A percentile compares a stretch with the other conserved stretches of the same genome.
Evolutionary conservation across 2,888 invertebrate species (phyloP).

Genomic region (Napeogenes sylphis): DNA sequence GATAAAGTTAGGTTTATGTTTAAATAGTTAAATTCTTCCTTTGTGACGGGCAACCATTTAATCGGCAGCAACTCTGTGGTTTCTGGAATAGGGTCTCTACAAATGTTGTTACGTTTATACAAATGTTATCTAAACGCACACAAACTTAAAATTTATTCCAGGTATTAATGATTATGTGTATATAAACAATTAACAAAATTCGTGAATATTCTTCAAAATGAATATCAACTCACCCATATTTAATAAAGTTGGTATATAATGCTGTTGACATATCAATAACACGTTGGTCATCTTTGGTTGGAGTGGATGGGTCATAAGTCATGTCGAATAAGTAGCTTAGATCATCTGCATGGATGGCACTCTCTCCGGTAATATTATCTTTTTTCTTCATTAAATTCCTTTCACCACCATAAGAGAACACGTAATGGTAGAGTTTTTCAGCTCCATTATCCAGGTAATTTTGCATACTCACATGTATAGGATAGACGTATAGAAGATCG

Average conservation of each 20-base stretch:
- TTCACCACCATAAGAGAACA: slow-evolving; percentile 46
- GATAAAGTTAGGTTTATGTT: slow-evolving; percentile 38
- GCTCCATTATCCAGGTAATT: slow-evolving; percentile 41
- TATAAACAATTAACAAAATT: background rate
- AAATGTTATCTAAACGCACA: too few species aligned
- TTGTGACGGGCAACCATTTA: slow-evolving; percentile 46
- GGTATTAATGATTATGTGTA: background rate
- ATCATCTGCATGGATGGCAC: slow-evolving; percentile 51
- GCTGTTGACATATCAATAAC: slow-evolving; percentile 49
- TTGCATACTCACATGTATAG: slow-evolving; percentile 41
- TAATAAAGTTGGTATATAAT: slow-evolving; percentile 55
- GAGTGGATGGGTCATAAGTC: slow-evolving; percentile 24
- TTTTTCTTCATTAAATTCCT: slow-evolving; percentile 32
- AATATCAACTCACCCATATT: slow-evolving; percentile 40
- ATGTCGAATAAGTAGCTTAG: slow-evolving; percentile 50
- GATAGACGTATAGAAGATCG: slow-evolving; percentile 40
- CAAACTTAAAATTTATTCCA: too few species aligned
- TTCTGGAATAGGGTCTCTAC: slow-evolving; percentile 35
- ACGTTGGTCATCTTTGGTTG: slow-evolving; percentile 37
- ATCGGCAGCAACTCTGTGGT: slow-evolving; percentile 43
- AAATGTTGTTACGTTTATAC: slow-evolving; percentile 1
- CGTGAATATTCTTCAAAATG: background rate
- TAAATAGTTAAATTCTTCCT: slow-evolving; percentile 36
- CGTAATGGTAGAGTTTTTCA: slow-evolving; percentile 42
- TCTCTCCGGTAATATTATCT: slow-evolving; percentile 34